A percentile compares a stretch with the other conserved stretches of the same genome.
These are phyloP conservation scores for Fistularia commersonii DNA, from an alignment of 2,797 vertebrate species.

Conservation along the genomic window DNA sequence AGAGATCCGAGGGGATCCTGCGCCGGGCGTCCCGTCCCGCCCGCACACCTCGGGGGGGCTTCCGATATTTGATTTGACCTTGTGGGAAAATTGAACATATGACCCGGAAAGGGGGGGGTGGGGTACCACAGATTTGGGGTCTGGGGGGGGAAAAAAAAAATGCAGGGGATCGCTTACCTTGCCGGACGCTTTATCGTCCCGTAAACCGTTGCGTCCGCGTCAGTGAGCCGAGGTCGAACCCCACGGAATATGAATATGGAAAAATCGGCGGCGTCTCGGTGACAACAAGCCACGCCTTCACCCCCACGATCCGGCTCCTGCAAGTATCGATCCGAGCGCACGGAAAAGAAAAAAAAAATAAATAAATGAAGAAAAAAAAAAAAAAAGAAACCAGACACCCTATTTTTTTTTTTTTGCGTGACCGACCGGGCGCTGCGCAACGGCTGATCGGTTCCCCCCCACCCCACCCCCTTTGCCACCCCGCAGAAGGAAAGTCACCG, in stretches of 20 bases:
- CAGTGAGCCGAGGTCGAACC: constrained; percentile 36
- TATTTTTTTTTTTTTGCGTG: too few relatives aligned
- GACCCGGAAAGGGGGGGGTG: background rate
- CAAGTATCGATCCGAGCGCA: background rate
- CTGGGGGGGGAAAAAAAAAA: background rate
- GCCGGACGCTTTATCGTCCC: constrained; percentile 27
- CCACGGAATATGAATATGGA: constrained; percentile 54
- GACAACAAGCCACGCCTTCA: constrained; percentile 10
- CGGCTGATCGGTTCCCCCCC: too few relatives aligned
- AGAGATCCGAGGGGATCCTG: constrained; percentile 1
- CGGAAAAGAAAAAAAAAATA: background rate
- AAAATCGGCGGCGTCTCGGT: constrained; percentile 55
- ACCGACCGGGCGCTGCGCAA: too few relatives aligned
- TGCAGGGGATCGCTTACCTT: constrained; percentile 53
- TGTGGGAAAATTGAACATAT: constrained; percentile 56
- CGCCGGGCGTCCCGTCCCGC: constrained; percentile 31
- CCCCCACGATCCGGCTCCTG: constrained; percentile 5
- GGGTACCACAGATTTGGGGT: background rate
- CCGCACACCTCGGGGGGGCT: constrained; percentile 31
- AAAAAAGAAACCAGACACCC: too few relatives aligned
- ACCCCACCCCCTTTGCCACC: too few relatives aligned
- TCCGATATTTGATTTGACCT: constrained; percentile 67
- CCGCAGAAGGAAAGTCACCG: too few relatives aligned
- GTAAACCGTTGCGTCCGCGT: constrained; percentile 43
- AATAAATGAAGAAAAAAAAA: too few relatives aligned